These are phyloP conservation scores for Caenorhabditis angaria DNA, from an alignment of 2,888 invertebrate genomes.

Conservation along the genomic window DNA sequence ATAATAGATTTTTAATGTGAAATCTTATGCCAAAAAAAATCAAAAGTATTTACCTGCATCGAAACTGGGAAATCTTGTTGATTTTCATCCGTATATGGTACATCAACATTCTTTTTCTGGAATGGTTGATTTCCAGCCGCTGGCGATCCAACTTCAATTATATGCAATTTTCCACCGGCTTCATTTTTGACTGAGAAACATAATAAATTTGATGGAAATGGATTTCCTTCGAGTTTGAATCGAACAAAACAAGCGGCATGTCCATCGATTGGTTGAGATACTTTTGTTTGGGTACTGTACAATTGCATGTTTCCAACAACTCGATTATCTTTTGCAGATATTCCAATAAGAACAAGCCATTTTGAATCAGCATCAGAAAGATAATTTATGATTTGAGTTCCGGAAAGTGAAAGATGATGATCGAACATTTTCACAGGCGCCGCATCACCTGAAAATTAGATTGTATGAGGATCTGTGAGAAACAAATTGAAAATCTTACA, in stretches of 20 bases:
- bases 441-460: constrained; percentile 79
- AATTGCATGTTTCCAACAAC: constrained; percentile 99
- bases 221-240: constrained; percentile 92
- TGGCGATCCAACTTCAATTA: constrained; percentile 90
- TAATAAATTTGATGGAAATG: constrained; percentile 88
- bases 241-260: constrained; percentile 96
- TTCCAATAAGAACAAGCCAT: constrained; percentile 93
- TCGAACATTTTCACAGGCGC: constrained; percentile 97
- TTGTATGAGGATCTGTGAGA: not conserved
- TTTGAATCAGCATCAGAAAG: constrained; percentile 94
- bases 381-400: constrained; percentile 99
- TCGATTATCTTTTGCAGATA: constrained; percentile 85
- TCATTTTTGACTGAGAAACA: constrained; percentile 90
- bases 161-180: constrained; percentile 93
- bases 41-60: constrained; percentile 81
- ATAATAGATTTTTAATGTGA: not conserved
- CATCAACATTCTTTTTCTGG: constrained; percentile 96
- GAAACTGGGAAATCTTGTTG: constrained; percentile 99
- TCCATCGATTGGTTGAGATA: constrained; percentile 97
- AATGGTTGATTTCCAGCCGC: constrained; percentile 94
- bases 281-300: constrained; percentile 96
- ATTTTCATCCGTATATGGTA: constrained; percentile 98
- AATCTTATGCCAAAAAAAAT: not conserved
- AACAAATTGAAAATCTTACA: constrained; percentile 73
- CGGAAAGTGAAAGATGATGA: constrained; percentile 88